A percentile compares a stretch with the other conserved stretches of the same genome.
Conservation (phyloP, 2,797 vertebrate genomes). For the Sebastes dallii region DNA sequence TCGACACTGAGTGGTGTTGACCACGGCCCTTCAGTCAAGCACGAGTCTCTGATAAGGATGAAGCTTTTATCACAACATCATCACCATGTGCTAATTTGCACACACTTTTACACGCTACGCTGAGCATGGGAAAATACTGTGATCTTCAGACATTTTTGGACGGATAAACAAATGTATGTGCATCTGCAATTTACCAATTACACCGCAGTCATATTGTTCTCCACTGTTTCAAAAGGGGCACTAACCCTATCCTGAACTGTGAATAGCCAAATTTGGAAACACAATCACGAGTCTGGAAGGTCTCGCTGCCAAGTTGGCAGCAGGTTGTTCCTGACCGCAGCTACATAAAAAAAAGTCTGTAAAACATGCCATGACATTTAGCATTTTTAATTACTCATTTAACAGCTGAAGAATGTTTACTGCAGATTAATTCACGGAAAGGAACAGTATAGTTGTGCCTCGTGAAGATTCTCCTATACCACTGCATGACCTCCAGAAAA, state of each 20-base stretch:
- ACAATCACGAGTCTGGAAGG: not conserved
- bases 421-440: slow-evolving; percentile 1
- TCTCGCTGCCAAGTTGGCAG: not conserved
- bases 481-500: slow-evolving; percentile 3
- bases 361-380: not conserved
- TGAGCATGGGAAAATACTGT: not conserved
- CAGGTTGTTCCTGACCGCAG: not conserved
- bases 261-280: not conserved
- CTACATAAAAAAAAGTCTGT: not conserved
- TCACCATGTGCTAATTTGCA: too few species aligned
- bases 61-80: not conserved
- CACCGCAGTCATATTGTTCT: not conserved
- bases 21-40: not conserved
- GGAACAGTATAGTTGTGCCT: not conserved
- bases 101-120: not conserved
- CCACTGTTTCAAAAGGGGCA: not conserved
- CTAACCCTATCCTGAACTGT: not conserved
- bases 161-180: not conserved
- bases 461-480: not conserved
- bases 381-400: not conserved
- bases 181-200: not conserved
- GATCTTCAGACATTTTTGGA: not conserved
- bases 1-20: not conserved
- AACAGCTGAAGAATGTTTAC: not conserved
- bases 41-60: not conserved